A percentile compares a stretch with the other conserved stretches of the same genome.
Evolutionary conservation across 2,888 invertebrate genomes (phyloP).

Genomic region (Chaitophorus viminalis): DNA sequence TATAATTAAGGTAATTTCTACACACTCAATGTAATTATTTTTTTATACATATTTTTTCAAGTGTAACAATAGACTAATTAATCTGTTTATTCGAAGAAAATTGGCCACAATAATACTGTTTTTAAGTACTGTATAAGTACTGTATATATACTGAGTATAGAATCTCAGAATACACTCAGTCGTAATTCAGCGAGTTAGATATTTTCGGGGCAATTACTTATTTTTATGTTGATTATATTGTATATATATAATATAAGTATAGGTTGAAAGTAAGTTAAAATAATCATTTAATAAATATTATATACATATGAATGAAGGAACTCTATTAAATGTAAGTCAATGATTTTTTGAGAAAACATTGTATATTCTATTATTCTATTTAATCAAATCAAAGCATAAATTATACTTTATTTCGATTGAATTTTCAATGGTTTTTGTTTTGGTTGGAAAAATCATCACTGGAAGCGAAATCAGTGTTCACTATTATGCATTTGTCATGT

Average conservation of each 20-base stretch:
- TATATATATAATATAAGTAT: too few species aligned
- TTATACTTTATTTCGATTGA: background rate
- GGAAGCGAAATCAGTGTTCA: background rate
- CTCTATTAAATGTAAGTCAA: too few species aligned
- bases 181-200: background rate
- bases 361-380: background rate
- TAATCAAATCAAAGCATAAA: background rate
- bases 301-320: too few species aligned
- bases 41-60: background rate
- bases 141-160: background rate
- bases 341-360: too few species aligned
- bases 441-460: background rate
- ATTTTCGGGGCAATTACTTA: background rate
- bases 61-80: conserved; percentile 34
- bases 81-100: conserved; percentile 28
- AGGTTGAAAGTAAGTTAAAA: too few species aligned
- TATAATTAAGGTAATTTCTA: conserved; percentile 17
- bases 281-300: too few species aligned
- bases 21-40: conserved; percentile 7
- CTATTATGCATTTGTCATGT: background rate
- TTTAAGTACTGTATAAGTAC: too few species aligned
- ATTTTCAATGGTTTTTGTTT: background rate
- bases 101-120: conserved; percentile 6
- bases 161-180: background rate
- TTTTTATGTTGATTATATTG: background rate